A percentile compares a stretch with the other conserved stretches of the same genome.
Conservation (phyloP, 2,113 vertebrate species). For the Rhynchopsitta pachyrhyncha region DNA sequence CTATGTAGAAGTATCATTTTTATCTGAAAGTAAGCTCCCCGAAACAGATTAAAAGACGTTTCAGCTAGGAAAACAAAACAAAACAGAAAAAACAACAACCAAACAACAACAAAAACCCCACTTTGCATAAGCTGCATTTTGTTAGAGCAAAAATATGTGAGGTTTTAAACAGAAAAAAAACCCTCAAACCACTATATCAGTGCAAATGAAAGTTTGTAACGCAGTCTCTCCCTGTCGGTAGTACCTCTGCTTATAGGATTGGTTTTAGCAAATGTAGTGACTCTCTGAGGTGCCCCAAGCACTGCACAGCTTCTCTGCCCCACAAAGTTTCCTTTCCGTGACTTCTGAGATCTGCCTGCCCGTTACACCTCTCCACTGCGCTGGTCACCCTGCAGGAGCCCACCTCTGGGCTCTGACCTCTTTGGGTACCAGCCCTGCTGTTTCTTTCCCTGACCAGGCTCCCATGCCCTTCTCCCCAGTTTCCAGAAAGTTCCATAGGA, state of each 20-base stretch:
- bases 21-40: not conserved
- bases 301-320: accelerated
- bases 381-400: not conserved
- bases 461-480: not conserved
- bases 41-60: not conserved
- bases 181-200: not conserved
- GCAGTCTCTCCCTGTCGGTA: not conserved
- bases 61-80: not conserved
- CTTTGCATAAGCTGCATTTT: not conserved
- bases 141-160: not conserved
- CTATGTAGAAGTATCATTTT: not conserved
- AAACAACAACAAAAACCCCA: not conserved
- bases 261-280: not conserved
- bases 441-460: not conserved
- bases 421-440: not conserved
- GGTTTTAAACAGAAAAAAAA: not conserved
- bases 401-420: not conserved
- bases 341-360: not conserved
- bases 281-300: not conserved
- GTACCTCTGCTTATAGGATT: not conserved
- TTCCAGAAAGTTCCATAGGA: not conserved
- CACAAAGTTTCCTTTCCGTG: not conserved
- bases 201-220: not conserved
- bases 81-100: not conserved
- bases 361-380: accelerated